These are phyloP conservation scores for Barypeithes pellucidus DNA, from an alignment of 2,888 invertebrate species.

Conservation along the genomic window DNA sequence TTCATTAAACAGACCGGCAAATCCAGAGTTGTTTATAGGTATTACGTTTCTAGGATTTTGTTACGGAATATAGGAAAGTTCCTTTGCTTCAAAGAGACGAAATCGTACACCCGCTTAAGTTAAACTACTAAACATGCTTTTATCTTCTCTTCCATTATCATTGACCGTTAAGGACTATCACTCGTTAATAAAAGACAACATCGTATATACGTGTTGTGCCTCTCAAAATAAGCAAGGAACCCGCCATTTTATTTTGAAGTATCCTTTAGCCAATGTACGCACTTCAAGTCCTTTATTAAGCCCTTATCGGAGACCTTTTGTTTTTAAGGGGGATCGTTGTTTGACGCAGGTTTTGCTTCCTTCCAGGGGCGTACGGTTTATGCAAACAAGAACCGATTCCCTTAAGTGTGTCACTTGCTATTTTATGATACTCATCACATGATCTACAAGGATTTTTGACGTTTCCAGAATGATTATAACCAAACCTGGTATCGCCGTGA, in stretches of 20 bases:
- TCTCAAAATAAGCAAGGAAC: slow-evolving; percentile 21
- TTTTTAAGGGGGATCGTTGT: slow-evolving; percentile 32
- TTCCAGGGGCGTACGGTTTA: no score
- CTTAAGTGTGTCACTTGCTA: no score
- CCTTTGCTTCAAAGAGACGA: no score
- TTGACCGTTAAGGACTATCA: slow-evolving; percentile 8
- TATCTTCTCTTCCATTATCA: slow-evolving; percentile 15
- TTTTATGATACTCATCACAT: no score
- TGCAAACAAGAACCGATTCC: no score
- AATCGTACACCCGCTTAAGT: background rate
- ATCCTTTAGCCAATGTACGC: slow-evolving; percentile 37
- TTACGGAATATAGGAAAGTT: no score
- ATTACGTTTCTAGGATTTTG: no score
- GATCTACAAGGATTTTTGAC: no score
- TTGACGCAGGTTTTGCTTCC: slow-evolving; percentile 41
- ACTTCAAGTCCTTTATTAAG: slow-evolving; percentile 39
- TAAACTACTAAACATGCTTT: background rate
- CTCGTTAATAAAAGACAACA: slow-evolving; percentile 16
- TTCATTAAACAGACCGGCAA: no score
- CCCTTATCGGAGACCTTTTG: slow-evolving; percentile 34
- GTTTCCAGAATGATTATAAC: no score
- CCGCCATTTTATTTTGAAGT: slow-evolving; percentile 24
- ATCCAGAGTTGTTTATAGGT: no score
- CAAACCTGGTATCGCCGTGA: no score
- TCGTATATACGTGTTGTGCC: slow-evolving; percentile 28